Evolutionary conservation across 2,888 invertebrate species (phyloP).

Genomic region (Caenorhabditis panamensis): DNA sequence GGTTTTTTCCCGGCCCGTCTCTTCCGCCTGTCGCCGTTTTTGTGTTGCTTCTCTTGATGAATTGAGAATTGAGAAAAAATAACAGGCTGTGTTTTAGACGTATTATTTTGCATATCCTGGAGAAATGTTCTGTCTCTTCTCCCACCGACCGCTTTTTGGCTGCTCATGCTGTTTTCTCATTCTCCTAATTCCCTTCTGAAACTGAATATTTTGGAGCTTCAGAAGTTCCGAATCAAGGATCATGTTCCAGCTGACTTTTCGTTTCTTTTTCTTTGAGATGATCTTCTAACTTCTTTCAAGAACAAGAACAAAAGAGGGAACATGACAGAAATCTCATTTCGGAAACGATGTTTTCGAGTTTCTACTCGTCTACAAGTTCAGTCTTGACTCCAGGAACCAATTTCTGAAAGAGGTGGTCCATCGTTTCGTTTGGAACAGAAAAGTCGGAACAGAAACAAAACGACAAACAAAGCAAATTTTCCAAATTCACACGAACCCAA

Average conservation of each 20-base stretch:
- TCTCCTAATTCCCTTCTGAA: too few relatives aligned
- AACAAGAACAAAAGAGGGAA: conserved; percentile 7
- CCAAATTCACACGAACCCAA: neutral
- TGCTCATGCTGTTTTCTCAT: conserved; percentile 5
- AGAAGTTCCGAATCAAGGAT: neutral
- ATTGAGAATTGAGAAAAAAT: conserved; percentile 18
- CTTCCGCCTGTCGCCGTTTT: conserved; percentile 8
- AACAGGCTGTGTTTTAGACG: conserved; percentile 49
- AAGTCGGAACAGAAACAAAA: neutral
- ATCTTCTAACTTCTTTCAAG: neutral
- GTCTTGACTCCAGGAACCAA: neutral
- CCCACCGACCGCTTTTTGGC: conserved; percentile 2
- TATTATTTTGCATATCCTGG: conserved; percentile 37
- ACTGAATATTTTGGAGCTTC: neutral
- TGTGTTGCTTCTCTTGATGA: conserved; percentile 21
- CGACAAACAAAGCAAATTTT: neutral
- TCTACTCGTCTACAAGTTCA: neutral
- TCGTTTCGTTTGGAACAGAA: too few relatives aligned
- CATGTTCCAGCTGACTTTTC: too few relatives aligned
- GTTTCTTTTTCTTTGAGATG: neutral
- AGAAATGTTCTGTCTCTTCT: conserved; percentile 16
- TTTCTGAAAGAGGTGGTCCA: neutral
- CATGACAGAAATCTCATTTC: conserved; percentile 51
- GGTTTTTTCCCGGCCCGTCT: conserved; percentile 23
- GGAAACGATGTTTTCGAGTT: conserved; percentile 45